phyloP scores from a whole-genome alignment of 2,113 vertebrate species.

The Pardalotus punctatus region DNA sequence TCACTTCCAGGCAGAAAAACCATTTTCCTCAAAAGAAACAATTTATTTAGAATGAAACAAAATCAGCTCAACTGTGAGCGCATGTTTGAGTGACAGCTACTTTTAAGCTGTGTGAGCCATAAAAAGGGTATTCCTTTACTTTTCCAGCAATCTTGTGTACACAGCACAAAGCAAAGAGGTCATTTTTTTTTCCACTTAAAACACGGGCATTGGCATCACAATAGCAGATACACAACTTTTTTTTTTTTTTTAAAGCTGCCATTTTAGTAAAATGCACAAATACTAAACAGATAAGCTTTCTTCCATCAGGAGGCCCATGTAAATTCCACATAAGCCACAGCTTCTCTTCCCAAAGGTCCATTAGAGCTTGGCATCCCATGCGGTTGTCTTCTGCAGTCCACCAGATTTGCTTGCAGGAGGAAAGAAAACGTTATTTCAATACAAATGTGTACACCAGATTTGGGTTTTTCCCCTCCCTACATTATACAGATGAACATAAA shows the following conservation, averaged over 20 bases:
- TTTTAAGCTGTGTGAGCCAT: conserved; percentile 89
- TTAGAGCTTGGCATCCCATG: conserved; percentile 74
- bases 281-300: conserved; percentile 87
- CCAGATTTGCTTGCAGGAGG: conserved; percentile 77
- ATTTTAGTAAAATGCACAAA: conserved; percentile 92
- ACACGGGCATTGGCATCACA: conserved; percentile 95
- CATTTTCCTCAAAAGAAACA: conserved; percentile 97
- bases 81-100: conserved; percentile 92
- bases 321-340: conserved; percentile 78
- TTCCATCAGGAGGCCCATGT: conserved; percentile 79
- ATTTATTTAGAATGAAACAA: conserved; percentile 99
- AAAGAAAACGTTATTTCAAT: conserved; percentile 77
- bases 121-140: conserved; percentile 88
- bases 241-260: conserved; percentile 83
- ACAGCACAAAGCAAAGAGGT: conserved; percentile 93
- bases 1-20: conserved; percentile 97
- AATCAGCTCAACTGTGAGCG: conserved; percentile 91
- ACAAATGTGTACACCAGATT: conserved; percentile 70
- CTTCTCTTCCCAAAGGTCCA: conserved; percentile 81
- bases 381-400: conserved; percentile 73
- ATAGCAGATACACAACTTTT: conserved; percentile 93
- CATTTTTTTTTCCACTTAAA: conserved; percentile 91
- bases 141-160: conserved; percentile 98
- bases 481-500: conserved; percentile 64
- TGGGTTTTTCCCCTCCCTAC: background rate